Evolutionary conservation across 2,797 vertebrate species (phyloP), one percentile per base, ranked within the genome.

Genomic region (Holocentrus rufus): DNA sequence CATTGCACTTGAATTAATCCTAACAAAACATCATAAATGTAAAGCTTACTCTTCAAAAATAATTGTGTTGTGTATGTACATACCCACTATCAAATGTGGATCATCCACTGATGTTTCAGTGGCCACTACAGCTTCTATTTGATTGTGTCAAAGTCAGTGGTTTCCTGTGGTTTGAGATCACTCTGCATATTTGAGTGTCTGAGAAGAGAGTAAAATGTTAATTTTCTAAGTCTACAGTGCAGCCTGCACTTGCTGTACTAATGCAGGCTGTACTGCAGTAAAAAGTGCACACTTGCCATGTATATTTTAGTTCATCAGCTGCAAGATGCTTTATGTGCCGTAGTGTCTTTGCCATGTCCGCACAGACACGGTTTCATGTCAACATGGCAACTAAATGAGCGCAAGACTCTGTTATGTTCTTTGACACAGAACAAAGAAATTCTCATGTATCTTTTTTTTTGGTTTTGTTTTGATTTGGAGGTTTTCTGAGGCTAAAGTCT

Each of bases 101-200:
- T 68, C 74, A 62, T 82, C 49, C 54, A 72, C 67, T 63, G 46
- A 74, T 65, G 46, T 50, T 73, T 65, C 63, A 67, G 57, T 10
- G 18, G 49, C 31, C 55, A 31, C 55, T 17, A 46, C 60, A 31
- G 68, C 49, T 71, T 65, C 13, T 63, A 36, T 69, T 54, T 63
- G 44, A 20, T 10, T 64, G 53, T 80, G 78, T 74, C 49, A 59
- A 13, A 66, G 72, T 64, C 69, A 56, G 23, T 80, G 7, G 31
- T 34, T 34, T 34, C 31, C 13, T 64, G 7, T 66, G 65, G 72
- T 81, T 53, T 69, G 72, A 58, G 55, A 83, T 77, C 76, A n/a
- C 80, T 78, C 83, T 27, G 76, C 79, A 66, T 64, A 64, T 80
- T 89, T 39, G 72, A 58, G 42, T 81, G 77, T 76, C 53, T 72